A percentile compares a stretch with the other conserved stretches of the same genome.
Conservation (phyloP, 2,113 vertebrate species). For the Ptilorrhoa leucosticta region DNA sequence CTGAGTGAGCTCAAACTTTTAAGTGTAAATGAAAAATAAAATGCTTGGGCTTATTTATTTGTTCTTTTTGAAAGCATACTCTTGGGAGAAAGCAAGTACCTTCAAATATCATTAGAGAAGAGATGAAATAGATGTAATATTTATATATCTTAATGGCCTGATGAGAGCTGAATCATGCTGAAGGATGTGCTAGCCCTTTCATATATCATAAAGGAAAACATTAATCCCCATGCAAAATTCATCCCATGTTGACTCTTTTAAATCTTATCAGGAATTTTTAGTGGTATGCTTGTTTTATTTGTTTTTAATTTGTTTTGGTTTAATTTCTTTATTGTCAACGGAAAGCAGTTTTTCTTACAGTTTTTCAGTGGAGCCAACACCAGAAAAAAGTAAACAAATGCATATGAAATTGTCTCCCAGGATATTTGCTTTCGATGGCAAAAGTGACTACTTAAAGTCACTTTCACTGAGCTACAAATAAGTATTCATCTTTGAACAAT, state of each 20-base stretch:
- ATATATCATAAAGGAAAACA: not conserved
- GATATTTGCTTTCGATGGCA: not conserved
- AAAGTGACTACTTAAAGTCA: not conserved
- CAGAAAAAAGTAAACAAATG: not conserved
- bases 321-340: not conserved
- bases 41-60: conserved; percentile 4
- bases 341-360: not conserved
- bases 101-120: not conserved
- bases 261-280: not conserved
- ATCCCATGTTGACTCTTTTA: not conserved
- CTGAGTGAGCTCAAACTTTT: not conserved
- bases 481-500: not conserved
- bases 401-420: not conserved
- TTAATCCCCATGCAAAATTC: not conserved
- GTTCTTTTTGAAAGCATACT: not conserved
- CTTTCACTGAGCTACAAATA: not conserved
- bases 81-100: not conserved
- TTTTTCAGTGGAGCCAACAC: not conserved
- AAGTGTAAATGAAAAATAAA: not conserved
- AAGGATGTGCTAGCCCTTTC: not conserved
- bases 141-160: not conserved
- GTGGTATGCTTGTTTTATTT: not conserved
- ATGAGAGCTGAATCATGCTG: not conserved
- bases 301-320: not conserved
- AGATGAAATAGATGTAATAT: not conserved